A percentile compares a stretch with the other conserved stretches of the same genome.
phyloP scores from a whole-genome alignment of 2,113 vertebrate genomes.

The Gasterosteus aculeatus region DNA sequence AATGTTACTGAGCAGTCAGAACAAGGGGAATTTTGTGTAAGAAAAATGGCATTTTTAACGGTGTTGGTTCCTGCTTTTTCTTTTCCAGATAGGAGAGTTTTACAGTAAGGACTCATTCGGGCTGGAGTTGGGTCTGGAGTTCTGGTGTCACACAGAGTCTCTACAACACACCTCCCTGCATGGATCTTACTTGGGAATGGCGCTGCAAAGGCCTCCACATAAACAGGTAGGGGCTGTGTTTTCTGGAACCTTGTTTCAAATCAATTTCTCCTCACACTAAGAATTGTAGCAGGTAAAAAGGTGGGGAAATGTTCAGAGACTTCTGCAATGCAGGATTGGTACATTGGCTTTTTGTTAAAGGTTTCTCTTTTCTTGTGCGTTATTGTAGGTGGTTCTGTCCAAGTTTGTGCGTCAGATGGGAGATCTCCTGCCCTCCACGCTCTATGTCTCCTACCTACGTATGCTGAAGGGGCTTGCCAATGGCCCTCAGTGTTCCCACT shows the following conservation, averaged over 20 bases:
- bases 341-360: not conserved
- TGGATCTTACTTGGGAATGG: conserved; percentile 92
- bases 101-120: conserved; percentile 91
- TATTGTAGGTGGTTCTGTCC: conserved; percentile 92
- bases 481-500: conserved; percentile 95
- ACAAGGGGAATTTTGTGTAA: not conserved
- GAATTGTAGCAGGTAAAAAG: not conserved
- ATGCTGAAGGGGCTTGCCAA: conserved; percentile 94
- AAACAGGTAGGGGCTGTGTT: conserved; percentile 85
- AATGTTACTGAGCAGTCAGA: not conserved
- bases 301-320: not conserved
- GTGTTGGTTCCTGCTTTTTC: conserved; percentile 24
- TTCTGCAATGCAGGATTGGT: not conserved
- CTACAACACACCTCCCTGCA: conserved; percentile 91
- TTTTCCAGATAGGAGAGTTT: conserved; percentile 89
- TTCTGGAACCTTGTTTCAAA: not conserved
- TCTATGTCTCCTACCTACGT: conserved; percentile 94
- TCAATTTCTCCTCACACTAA: not conserved
- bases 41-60: not conserved
- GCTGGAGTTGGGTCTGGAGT: conserved; percentile 92
- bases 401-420: conserved; percentile 99
- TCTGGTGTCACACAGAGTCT: conserved; percentile 95
- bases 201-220: conserved; percentile 93
- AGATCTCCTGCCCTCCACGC: conserved; percentile 92
- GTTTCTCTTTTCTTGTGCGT: not conserved